Conservation (phyloP, 2,888 invertebrate genomes). For the Blastobasis lacticolella region DNA sequence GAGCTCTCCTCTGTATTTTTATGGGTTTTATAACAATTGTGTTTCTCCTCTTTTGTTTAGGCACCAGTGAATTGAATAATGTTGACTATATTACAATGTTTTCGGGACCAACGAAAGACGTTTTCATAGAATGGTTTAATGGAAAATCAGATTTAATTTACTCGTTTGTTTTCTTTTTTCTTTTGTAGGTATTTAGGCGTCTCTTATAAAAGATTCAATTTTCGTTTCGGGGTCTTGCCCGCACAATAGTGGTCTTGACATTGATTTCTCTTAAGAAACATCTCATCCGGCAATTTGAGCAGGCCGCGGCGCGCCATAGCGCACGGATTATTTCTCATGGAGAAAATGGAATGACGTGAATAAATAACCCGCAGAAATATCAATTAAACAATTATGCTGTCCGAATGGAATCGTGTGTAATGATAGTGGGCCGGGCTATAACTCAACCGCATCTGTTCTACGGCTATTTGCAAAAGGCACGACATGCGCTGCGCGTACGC, state of each 20-base stretch:
- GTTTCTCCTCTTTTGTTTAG: constrained; percentile 49
- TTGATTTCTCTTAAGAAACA: constrained; percentile 6
- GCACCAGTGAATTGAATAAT: constrained; percentile 30
- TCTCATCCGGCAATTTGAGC: constrained; percentile 6
- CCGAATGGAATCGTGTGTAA: constrained; percentile 75
- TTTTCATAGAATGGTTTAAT: background rate
- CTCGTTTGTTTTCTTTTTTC: too few species aligned
- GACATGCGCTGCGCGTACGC: constrained; percentile 38
- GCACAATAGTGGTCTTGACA: constrained; percentile 1
- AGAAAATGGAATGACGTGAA: constrained; percentile 68
- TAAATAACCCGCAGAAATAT: constrained; percentile 75
- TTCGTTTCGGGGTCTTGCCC: background rate
- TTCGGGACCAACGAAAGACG: background rate
- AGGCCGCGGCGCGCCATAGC: constrained; percentile 33
- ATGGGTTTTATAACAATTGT: constrained; percentile 58
- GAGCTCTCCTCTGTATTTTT: constrained; percentile 55
- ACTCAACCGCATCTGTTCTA: constrained; percentile 73
- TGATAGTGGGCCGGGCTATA: constrained; percentile 72
- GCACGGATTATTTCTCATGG: constrained; percentile 59
- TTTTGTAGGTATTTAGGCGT: too few species aligned
- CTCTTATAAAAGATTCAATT: too few species aligned
- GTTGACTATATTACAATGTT: constrained; percentile 17
- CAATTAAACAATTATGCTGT: constrained; percentile 77
- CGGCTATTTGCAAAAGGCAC: constrained; percentile 71
- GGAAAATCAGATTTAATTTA: background rate